Conservation (phyloP, 2,113 vertebrate genomes). For the Alces alces region DNA sequence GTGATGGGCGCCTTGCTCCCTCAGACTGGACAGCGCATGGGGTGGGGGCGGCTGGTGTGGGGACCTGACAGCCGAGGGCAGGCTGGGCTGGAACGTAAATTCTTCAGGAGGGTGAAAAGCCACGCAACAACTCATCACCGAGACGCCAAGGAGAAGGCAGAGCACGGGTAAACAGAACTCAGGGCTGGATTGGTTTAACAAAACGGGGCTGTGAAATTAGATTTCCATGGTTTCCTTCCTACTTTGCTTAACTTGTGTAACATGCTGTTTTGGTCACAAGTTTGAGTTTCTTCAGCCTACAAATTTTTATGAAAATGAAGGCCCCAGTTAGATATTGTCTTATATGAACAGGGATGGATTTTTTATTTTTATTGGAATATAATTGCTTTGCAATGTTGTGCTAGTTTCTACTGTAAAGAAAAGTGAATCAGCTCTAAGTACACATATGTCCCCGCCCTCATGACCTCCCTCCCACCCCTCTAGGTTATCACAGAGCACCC, state of each 20-base stretch:
- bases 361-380: neutral
- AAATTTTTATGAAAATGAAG: neutral
- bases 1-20: slow-evolving; percentile 33
- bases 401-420: neutral
- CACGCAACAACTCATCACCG: neutral
- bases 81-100: neutral
- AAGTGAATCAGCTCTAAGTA: neutral
- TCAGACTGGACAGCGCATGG: neutral
- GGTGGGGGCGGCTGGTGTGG: neutral
- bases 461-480: neutral
- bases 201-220: neutral
- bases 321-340: neutral
- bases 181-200: neutral
- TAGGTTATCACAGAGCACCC: neutral
- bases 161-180: neutral
- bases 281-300: neutral
- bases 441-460: neutral
- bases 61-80: neutral
- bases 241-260: neutral
- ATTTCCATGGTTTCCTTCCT: neutral
- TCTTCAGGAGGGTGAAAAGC: neutral
- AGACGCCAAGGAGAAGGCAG: neutral
- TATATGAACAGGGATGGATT: neutral
- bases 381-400: neutral
- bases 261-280: neutral